Base-by-base conservation (phyloP, 2,113 vertebrate species). In the Mastomys coucha region DNA sequence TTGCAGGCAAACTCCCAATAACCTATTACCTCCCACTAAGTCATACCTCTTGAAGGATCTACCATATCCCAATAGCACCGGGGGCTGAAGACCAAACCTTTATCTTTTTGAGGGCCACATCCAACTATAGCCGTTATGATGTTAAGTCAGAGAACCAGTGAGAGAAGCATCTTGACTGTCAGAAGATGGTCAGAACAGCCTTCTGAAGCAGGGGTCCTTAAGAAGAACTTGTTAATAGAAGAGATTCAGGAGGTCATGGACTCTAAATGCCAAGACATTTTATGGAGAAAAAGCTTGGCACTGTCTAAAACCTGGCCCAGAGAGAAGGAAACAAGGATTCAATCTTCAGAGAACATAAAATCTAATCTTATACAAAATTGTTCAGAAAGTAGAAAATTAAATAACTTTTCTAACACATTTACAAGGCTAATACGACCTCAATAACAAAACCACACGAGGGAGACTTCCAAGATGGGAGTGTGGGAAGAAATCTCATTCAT, bases 401-500 rank as follows among this genome's bases (percentile, higher is more conserved):
- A 10, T 92, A 81, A 75, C 13, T 82, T 97, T 91, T 19, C 42
- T 91, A 89, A 93, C 72, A 73, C 19, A 45, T 49, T 95, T 80
- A 60, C 90, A 84, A 96, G 72, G 51, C 42, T 86, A 75, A 69
- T 31, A 72, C 39, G 24, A 88, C 60, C 24, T 91, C 88, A 87
- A 75, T 45, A 78, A 20, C 73, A 93, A 97, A 95, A 84, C 22
- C 20, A 70, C n/a, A 78, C 13, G 91, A 96, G 36, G 67, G 82
- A n/a, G n/a, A 97, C 70, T 81, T 94, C 53, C 33, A 36, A 89
- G 65, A 56, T 45, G 36, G 72, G 72, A 93, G 70, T 77, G 58
- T 9, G 49, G 45, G 4, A 69, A 56, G 77, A 5, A 58, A 19
- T 69, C 56, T 85, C 81, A 80, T 4, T 92, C 84, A 96, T 69